Percentiles rank a stretch among this genome's conserved stretches.
Evolutionary conservation across 2,888 invertebrate genomes (phyloP).

Genomic region (Candidula unifasciata): DNA sequence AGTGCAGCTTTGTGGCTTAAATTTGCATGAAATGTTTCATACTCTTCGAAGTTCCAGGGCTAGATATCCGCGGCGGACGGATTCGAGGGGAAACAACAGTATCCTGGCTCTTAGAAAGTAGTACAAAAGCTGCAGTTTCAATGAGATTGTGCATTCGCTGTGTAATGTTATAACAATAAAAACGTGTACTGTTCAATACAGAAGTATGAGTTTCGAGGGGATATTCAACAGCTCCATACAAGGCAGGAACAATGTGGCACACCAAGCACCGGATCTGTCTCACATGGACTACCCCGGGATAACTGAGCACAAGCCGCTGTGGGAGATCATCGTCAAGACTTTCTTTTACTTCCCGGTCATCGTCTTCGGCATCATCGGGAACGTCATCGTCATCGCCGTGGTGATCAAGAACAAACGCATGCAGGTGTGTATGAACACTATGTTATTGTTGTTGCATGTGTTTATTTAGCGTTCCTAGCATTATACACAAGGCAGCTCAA

Average conservation of each 20-base stretch:
- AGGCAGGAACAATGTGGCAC: neutral
- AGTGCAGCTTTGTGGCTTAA: too few species aligned
- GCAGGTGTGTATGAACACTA: slow-evolving; percentile 50
- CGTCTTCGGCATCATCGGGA: slow-evolving; percentile 67
- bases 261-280: slow-evolving; percentile 36
- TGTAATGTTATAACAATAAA: neutral
- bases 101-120: too few species aligned
- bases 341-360: slow-evolving; percentile 65
- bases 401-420: slow-evolving; percentile 69
- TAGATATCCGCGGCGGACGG: too few species aligned
- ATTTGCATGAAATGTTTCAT: too few species aligned
- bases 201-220: neutral
- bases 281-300: slow-evolving; percentile 58
- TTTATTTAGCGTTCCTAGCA: too few species aligned
- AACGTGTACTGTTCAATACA: neutral
- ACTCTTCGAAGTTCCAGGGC: too few species aligned
- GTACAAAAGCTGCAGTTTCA: too few species aligned
- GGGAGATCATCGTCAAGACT: slow-evolving; percentile 67
- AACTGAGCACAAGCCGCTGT: slow-evolving; percentile 60
- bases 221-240: neutral
- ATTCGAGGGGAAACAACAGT: too few species aligned
- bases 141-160: too few species aligned
- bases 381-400: slow-evolving; percentile 67
- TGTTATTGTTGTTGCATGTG: too few species aligned
- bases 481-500: too few species aligned